A percentile compares a stretch with the other conserved stretches of the same genome.
phyloP scores from a whole-genome alignment of 1,140 invertebrate species.

The Stegodyphus mimosarum region DNA sequence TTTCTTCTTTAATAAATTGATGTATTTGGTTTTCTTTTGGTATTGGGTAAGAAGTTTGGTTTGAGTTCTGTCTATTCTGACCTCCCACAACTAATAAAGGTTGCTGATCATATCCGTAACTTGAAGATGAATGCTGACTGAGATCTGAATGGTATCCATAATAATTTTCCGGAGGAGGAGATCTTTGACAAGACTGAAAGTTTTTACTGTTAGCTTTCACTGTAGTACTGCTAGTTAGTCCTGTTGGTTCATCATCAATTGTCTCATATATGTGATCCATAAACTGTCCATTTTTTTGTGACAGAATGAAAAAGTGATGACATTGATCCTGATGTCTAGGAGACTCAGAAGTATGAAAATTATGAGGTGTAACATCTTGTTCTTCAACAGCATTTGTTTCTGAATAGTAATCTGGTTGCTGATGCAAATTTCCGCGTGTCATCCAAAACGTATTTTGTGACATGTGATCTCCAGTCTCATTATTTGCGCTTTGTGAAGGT shows the following conservation, averaged over 20 bases:
- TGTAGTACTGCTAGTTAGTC: neutral
- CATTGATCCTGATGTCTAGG: neutral
- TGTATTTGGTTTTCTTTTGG: neutral
- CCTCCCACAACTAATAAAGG: constrained; percentile 31
- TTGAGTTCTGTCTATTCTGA: constrained; percentile 28
- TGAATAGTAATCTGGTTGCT: constrained; percentile 10
- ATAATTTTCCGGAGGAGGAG: constrained; percentile 51
- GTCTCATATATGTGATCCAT: constrained; percentile 63
- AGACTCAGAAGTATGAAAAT: constrained; percentile 4
- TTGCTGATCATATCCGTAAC: constrained; percentile 61
- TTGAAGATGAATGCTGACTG: constrained; percentile 61
- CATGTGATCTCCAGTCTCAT: neutral
- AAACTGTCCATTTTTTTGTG: constrained; percentile 46
- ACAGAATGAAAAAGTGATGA: constrained; percentile 13
- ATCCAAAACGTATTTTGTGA: constrained; percentile 26
- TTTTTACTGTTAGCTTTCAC: neutral
- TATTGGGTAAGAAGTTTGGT: neutral
- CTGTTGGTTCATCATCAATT: constrained; percentile 54
- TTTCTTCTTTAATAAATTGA: neutral
- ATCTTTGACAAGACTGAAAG: constrained; percentile 32
- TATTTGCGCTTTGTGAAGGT: too few species aligned
- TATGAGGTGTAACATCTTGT: constrained; percentile 4
- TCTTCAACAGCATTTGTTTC: constrained; percentile 19
- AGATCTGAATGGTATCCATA: constrained; percentile 57
- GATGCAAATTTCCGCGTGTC: constrained; percentile 7